Percentiles rank a stretch among this genome's conserved stretches.
These are phyloP conservation scores for Eulemur rubriventer DNA, from an alignment of 2,797 vertebrate genomes.

Conservation along the genomic window DNA sequence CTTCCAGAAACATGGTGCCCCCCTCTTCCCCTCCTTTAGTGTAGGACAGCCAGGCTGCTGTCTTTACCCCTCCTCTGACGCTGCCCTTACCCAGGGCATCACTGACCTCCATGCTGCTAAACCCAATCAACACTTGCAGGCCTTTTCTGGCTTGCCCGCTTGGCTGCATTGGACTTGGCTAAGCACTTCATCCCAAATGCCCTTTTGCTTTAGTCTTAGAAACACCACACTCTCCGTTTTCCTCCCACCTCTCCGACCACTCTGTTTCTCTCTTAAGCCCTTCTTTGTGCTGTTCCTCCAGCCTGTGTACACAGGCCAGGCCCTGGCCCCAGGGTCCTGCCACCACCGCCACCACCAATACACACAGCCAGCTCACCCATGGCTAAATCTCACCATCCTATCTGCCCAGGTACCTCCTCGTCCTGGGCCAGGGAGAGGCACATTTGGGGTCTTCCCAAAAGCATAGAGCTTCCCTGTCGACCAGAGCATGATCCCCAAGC, in stretches of 20 bases:
- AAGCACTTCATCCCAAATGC: not conserved
- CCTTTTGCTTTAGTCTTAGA: not conserved
- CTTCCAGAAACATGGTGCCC: not conserved
- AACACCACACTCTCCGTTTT: not conserved
- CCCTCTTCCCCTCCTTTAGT: not conserved
- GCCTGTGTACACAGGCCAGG: not conserved
- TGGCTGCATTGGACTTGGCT: not conserved
- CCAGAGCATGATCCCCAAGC: not conserved
- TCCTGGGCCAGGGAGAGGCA: not conserved
- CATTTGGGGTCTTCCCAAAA: not conserved
- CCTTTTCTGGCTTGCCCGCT: not conserved
- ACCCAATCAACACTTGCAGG: not conserved
- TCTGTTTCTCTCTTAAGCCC: not conserved
- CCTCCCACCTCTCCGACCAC: not conserved
- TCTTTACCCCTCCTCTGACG: not conserved
- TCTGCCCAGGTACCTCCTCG: not conserved
- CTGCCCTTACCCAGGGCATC: not conserved
- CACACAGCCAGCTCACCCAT: not conserved
- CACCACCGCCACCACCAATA: not conserved
- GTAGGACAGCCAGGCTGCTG: not conserved
- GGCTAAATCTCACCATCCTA: not conserved
- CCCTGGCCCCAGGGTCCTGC: not conserved
- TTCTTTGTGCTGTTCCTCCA: not conserved
- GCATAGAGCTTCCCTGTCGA: not conserved
- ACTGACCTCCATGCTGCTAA: not conserved